These are phyloP conservation scores for Drosophila atroscutellata DNA, from an alignment of 2,888 invertebrate species.

Conservation along the genomic window DNA sequence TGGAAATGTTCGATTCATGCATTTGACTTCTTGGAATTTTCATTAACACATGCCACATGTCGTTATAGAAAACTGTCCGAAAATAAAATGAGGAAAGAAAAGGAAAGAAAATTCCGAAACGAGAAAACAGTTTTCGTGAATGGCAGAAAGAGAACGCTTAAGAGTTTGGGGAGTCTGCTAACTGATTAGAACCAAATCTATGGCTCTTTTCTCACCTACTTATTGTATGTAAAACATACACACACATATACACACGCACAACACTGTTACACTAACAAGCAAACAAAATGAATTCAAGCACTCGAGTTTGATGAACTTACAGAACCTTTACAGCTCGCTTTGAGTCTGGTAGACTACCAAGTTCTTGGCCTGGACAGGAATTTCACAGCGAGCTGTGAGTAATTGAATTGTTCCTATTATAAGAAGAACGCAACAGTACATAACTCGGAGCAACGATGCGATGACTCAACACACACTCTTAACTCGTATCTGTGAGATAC, in stretches of 20 bases:
- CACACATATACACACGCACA: constrained; percentile 32
- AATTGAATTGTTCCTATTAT: constrained; percentile 76
- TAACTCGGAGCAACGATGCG: constrained; percentile 15
- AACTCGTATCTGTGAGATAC: constrained; percentile 49
- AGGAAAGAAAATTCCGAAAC: constrained; percentile 37
- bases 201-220: constrained; percentile 55
- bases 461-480: constrained; percentile 70
- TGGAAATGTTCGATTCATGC: constrained; percentile 39
- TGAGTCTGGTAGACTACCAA: constrained; percentile 2
- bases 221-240: constrained; percentile 22
- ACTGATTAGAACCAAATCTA: constrained; percentile 27
- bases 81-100: constrained; percentile 27
- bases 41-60: constrained; percentile 73
- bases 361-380: constrained; percentile 34
- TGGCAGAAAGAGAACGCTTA: constrained; percentile 43
- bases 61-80: constrained; percentile 68
- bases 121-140: constrained; percentile 46
- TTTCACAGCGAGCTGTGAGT: constrained; percentile 60
- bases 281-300: constrained; percentile 52
- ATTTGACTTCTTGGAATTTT: constrained; percentile 76
- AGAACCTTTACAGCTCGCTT: constrained; percentile 16
- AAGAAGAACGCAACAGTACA: constrained; percentile 35
- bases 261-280: constrained; percentile 74
- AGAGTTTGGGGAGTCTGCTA: constrained; percentile 21
- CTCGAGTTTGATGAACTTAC: constrained; percentile 75